A percentile compares a stretch with the other conserved stretches of the same genome.
These are phyloP conservation scores for Eurosta solidaginis DNA, from an alignment of 1,140 invertebrate species.

Conservation along the genomic window DNA sequence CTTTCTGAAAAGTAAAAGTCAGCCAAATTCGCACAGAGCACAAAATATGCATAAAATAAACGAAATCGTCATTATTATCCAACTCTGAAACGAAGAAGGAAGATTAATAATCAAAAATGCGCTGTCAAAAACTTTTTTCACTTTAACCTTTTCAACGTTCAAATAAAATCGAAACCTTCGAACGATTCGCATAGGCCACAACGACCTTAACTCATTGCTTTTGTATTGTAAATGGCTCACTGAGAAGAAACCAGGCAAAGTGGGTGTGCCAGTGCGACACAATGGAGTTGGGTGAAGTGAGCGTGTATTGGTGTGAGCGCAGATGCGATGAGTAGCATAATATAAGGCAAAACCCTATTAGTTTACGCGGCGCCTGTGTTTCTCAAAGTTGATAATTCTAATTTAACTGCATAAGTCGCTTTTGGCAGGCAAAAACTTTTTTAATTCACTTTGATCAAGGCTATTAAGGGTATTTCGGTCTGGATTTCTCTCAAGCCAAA, in stretches of 20 bases:
- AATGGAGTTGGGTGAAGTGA: not conserved
- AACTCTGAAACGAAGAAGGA: not conserved
- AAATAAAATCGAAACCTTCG: not conserved
- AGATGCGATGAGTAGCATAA: too few relatives aligned
- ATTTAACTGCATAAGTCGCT: not conserved
- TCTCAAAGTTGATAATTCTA: not conserved
- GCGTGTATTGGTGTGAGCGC: not conserved
- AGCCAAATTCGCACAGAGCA: not conserved
- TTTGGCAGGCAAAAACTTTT: not conserved
- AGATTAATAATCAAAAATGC: conserved; percentile 16
- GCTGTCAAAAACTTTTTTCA: not conserved
- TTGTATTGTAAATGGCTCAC: not conserved
- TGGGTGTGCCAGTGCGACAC: not conserved
- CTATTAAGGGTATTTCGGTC: conserved; percentile 17
- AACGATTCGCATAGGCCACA: not conserved
- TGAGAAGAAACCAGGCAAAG: not conserved
- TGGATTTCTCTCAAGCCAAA: too few relatives aligned
- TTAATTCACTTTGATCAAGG: conserved; percentile 12
- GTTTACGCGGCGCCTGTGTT: too few relatives aligned
- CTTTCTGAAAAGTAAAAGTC: not conserved
- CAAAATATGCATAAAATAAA: not conserved
- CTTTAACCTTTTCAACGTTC: not conserved
- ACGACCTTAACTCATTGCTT: not conserved
- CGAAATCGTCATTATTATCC: not conserved
- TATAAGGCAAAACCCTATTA: too few relatives aligned